A percentile compares a stretch with the other conserved stretches of the same genome.
Evolutionary conservation across 2,797 vertebrate genomes (phyloP).

Genomic region (Vireo griseus): DNA sequence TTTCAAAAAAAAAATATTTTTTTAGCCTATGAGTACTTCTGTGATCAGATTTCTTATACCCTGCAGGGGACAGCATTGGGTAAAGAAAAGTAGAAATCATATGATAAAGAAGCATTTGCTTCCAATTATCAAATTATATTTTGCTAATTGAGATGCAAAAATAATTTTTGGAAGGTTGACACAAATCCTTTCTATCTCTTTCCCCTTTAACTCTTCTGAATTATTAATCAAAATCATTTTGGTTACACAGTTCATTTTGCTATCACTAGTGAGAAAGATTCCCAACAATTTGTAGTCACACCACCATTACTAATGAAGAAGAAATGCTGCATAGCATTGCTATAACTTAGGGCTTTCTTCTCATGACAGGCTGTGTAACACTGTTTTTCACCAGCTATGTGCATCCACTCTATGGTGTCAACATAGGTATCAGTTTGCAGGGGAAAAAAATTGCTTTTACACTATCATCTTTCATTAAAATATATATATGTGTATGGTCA

Average conservation of each 20-base stretch:
- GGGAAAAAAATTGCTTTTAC: constrained; percentile 75
- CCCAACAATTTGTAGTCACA: constrained; percentile 30
- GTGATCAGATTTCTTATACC: constrained; percentile 75
- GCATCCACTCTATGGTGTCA: constrained; percentile 75
- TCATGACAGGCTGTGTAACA: constrained; percentile 75
- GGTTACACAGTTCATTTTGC: constrained; percentile 22
- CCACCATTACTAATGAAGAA: constrained; percentile 57
- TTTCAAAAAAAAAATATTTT: not conserved
- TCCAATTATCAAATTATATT: constrained; percentile 74
- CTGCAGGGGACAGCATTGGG: constrained; percentile 83
- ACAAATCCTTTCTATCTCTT: constrained; percentile 13
- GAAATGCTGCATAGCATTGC: constrained; percentile 71
- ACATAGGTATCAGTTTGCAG: constrained; percentile 75
- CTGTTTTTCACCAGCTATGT: constrained; percentile 66
- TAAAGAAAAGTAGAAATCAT: constrained; percentile 74
- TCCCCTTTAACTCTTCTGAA: constrained; percentile 49
- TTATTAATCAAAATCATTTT: constrained; percentile 65
- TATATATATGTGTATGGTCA: not conserved
- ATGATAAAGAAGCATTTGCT: constrained; percentile 74
- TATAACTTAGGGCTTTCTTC: constrained; percentile 59
- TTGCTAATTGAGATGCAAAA: constrained; percentile 73
- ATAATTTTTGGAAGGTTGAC: not conserved
- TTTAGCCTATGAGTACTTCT: constrained; percentile 33
- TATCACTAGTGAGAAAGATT: constrained; percentile 56
- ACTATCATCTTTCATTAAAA: constrained; percentile 73